A percentile compares a stretch with the other conserved stretches of the same genome.
Conservation (phyloP, 2,113 vertebrate genomes). For the Oriolus oriolus region DNA sequence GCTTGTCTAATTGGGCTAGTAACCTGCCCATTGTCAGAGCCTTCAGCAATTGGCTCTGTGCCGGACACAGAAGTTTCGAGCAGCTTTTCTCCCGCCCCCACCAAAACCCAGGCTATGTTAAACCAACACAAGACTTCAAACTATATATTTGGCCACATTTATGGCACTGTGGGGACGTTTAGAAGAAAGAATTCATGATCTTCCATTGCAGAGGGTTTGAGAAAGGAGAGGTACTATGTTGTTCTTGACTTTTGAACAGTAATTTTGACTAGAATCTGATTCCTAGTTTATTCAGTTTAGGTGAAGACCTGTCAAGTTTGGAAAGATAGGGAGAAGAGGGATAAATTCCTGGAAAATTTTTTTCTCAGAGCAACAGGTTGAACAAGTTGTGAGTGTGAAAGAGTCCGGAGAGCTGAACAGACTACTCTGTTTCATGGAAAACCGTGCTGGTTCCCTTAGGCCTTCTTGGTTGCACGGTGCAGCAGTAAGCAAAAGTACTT, state of each 20-base stretch:
- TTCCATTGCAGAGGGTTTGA: background rate
- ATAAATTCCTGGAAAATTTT: background rate
- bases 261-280: background rate
- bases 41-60: no score
- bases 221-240: background rate
- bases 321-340: background rate
- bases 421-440: background rate
- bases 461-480: background rate
- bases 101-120: no score
- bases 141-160: background rate
- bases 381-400: background rate
- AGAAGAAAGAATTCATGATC: background rate
- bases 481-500: background rate
- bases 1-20: no score
- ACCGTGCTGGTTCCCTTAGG: rapidly evolving
- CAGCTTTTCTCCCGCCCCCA: no score
- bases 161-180: background rate
- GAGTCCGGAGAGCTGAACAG: background rate
- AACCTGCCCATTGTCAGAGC: no score
- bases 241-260: background rate
- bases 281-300: background rate
- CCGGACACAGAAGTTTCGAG: no score
- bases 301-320: background rate
- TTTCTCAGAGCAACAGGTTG: background rate
- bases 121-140: background rate